These are phyloP conservation scores for Drosophila auraria DNA, from an alignment of 1,140 invertebrate genomes.

Conservation along the genomic window DNA sequence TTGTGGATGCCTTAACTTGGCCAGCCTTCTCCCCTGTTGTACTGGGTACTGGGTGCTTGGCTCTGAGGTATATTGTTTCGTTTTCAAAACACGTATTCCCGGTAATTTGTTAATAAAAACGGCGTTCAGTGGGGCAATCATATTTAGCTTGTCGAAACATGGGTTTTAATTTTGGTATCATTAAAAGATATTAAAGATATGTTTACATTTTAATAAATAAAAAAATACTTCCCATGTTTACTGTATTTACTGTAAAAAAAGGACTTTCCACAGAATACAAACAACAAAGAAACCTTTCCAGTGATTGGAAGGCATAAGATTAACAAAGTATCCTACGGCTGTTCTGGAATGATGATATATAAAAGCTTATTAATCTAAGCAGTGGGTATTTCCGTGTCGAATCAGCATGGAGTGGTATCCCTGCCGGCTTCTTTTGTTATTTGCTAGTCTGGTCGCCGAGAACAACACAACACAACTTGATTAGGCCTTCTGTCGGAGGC, in stretches of 20 bases:
- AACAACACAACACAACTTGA: slow-evolving; percentile 45
- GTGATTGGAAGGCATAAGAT: neutral
- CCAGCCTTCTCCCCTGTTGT: slow-evolving; percentile 3
- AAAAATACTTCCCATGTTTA: no score
- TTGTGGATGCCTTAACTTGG: slow-evolving; percentile 14
- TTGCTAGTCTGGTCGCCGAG: slow-evolving; percentile 34
- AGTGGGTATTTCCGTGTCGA: slow-evolving; percentile 26
- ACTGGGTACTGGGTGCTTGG: neutral
- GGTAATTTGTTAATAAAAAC: slow-evolving; percentile 5
- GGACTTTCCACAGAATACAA: no score
- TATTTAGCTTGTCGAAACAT: neutral
- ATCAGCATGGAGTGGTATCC: neutral
- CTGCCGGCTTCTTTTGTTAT: slow-evolving; percentile 30
- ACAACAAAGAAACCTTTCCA: neutral
- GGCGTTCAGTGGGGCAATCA: neutral
- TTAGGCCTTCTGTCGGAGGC: slow-evolving; percentile 48
- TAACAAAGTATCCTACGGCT: slow-evolving; percentile 1
- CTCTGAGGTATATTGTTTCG: slow-evolving; percentile 12
- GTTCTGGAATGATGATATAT: neutral
- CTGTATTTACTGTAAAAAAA: neutral
- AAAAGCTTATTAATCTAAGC: slow-evolving; percentile 4
- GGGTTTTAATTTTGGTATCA: neutral
- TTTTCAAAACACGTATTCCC: slow-evolving; percentile 6
- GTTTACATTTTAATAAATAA: neutral
- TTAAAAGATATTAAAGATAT: neutral